phyloP scores from a whole-genome alignment of 1,140 invertebrate species.

The Bradysia coprophila region DNA sequence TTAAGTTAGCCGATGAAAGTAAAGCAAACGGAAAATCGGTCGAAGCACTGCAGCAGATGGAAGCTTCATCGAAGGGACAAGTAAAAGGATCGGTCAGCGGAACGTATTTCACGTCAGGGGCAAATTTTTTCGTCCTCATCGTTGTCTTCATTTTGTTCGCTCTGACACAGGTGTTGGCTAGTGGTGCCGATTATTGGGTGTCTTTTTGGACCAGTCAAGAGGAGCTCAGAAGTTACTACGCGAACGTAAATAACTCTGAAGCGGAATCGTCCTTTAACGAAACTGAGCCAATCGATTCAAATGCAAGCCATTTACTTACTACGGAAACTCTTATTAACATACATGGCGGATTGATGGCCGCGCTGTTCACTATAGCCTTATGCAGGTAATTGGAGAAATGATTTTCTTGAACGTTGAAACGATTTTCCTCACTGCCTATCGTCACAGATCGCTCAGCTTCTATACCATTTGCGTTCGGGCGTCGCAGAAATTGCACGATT shows the following conservation, averaged over 20 bases:
- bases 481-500: constrained; percentile 4
- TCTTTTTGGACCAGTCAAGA: constrained; percentile 26
- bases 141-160: constrained; percentile 22
- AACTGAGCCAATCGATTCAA: not conserved
- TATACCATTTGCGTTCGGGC: not conserved
- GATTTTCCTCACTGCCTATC: too few species aligned
- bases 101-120: constrained; percentile 12
- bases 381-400: too few species aligned
- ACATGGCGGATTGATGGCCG: constrained; percentile 27
- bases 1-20: too few species aligned
- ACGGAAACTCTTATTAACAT: constrained; percentile 26
- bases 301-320: constrained; percentile 2
- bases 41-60: constrained; percentile 1
- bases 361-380: constrained; percentile 27
- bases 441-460: constrained; percentile 1
- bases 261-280: not conserved
- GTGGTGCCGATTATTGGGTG: constrained; percentile 39
- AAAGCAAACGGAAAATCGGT: not conserved
- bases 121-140: constrained; percentile 18
- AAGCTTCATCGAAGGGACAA: constrained; percentile 5
- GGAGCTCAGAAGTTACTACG: constrained; percentile 1
- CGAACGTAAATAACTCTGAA: not conserved
- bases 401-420: too few species aligned
- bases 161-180: constrained; percentile 25
- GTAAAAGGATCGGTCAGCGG: constrained; percentile 7